Conservation (phyloP, 2,888 invertebrate species). For the Clunio marinus region DNA sequence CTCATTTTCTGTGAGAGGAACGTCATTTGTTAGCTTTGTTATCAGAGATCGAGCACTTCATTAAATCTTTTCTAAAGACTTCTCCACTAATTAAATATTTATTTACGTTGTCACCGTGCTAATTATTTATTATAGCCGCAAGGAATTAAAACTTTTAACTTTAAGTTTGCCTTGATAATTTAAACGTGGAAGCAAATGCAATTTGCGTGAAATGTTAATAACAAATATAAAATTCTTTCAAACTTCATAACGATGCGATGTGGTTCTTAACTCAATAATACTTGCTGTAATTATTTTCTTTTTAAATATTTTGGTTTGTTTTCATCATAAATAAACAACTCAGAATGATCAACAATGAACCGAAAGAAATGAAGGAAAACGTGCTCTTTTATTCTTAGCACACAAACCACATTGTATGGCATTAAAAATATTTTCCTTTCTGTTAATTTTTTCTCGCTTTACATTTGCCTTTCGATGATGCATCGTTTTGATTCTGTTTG, state of each 20-base stretch:
- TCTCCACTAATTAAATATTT: slow-evolving; percentile 22
- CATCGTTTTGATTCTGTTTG: no score
- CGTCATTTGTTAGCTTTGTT: slow-evolving; percentile 12
- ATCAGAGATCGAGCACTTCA: neutral
- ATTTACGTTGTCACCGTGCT: neutral
- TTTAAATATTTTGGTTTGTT: neutral
- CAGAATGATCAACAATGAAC: neutral
- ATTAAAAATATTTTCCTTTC: neutral
- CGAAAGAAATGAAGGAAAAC: neutral
- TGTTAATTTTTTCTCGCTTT: neutral
- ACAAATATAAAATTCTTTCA: no score
- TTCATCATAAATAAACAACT: neutral
- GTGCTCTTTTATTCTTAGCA: neutral
- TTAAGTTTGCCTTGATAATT: no score
- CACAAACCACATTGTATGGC: neutral
- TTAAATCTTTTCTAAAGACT: slow-evolving; percentile 5
- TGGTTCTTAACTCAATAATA: neutral
- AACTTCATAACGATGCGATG: slow-evolving; percentile 18
- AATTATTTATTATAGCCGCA: slow-evolving; percentile 17
- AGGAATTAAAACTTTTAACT: no score
- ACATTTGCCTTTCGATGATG: neutral
- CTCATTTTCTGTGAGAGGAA: neutral
- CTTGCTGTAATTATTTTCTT: slow-evolving; percentile 12
- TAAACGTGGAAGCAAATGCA: no score
- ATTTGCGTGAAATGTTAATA: no score